These are phyloP conservation scores for Pterostichus niger DNA, from an alignment of 2,888 invertebrate genomes.

Conservation along the genomic window DNA sequence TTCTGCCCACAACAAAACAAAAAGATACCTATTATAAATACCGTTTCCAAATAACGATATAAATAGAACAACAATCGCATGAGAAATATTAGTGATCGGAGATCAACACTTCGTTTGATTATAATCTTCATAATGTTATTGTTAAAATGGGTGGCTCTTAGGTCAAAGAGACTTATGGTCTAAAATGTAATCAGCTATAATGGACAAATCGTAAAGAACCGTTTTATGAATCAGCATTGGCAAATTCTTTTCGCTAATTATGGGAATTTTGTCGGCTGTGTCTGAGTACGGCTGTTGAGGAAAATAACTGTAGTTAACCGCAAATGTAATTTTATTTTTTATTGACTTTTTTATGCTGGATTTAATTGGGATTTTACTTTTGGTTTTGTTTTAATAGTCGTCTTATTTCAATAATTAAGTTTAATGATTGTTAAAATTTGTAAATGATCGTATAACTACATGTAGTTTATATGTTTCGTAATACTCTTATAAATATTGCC, in stretches of 20 bases:
- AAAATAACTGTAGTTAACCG: conserved; percentile 42
- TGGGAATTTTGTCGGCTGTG: conserved; percentile 34
- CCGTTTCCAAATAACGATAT: conserved; percentile 42
- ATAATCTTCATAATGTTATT: conserved; percentile 5
- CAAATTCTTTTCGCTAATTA: conserved; percentile 45
- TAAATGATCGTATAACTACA: neutral
- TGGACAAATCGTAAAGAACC: conserved; percentile 26
- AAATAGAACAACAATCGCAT: conserved; percentile 13
- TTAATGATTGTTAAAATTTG: conserved; percentile 36
- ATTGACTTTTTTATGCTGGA: conserved; percentile 38
- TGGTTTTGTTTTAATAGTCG: conserved; percentile 4
- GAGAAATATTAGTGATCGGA: neutral
- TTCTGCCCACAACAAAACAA: neutral
- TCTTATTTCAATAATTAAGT: conserved; percentile 45
- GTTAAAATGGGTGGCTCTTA: conserved; percentile 1
- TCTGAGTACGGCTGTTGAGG: conserved; percentile 14
- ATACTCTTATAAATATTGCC: neutral
- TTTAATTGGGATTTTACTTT: conserved; percentile 56
- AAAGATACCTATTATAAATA: neutral
- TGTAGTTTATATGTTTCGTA: neutral
- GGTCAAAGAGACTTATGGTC: neutral
- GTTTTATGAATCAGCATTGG: conserved; percentile 41
- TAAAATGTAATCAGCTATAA: conserved; percentile 16
- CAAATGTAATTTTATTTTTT: conserved; percentile 48
- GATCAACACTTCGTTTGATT: neutral